Conservation (phyloP, 2,888 invertebrate genomes). For the Calameuta filiformis region DNA sequence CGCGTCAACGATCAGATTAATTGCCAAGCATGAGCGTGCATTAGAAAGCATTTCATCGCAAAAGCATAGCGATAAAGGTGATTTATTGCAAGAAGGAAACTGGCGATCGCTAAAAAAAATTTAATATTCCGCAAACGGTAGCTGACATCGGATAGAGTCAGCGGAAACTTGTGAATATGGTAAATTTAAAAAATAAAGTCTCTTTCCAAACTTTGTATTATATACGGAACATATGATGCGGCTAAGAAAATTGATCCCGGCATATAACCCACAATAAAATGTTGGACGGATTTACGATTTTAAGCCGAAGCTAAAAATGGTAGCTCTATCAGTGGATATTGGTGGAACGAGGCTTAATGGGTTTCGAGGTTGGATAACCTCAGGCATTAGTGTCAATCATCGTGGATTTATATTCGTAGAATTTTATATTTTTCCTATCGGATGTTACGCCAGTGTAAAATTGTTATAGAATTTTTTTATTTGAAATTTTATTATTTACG, state of each 20-base stretch:
- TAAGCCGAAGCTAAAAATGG: neutral
- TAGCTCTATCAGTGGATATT: constrained; percentile 1
- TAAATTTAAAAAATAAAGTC: neutral
- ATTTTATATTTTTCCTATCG: neutral
- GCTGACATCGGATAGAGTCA: no score
- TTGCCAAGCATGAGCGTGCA: neutral
- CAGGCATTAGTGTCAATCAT: constrained; percentile 13
- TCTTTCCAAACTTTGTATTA: neutral
- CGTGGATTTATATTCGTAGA: constrained; percentile 18
- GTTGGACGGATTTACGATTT: neutral
- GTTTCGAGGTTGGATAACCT: constrained; percentile 12
- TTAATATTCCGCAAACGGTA: neutral
- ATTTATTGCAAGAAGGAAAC: neutral
- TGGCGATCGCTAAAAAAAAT: neutral
- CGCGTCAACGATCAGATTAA: neutral
- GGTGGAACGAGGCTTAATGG: constrained; percentile 20
- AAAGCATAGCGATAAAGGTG: neutral
- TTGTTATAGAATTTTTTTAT: neutral
- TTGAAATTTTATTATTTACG: neutral
- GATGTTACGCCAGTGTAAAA: neutral
- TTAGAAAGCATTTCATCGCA: neutral
- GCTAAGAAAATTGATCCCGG: neutral
- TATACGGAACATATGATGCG: neutral
- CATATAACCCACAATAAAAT: neutral
- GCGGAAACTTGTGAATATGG: neutral